phyloP scores from a whole-genome alignment of 92 coral and sea anemone genomes.

The Montipora capitata region DNA sequence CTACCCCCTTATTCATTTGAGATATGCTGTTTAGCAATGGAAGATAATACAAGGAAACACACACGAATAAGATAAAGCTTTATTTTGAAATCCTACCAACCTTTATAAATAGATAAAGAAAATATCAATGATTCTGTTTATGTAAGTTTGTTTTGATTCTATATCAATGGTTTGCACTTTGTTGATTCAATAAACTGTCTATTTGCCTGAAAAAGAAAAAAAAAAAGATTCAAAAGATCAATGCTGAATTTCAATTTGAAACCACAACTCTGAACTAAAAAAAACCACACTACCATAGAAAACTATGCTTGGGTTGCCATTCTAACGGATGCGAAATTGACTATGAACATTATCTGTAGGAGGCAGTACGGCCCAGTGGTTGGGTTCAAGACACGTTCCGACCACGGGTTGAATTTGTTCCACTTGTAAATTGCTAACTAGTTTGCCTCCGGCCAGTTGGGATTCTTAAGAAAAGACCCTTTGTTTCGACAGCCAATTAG shows the following conservation, averaged over 20 bases:
- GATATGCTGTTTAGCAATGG: background rate
- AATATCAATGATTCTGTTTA: background rate
- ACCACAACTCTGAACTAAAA: no score
- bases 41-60: background rate
- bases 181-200: slow-evolving; percentile 37
- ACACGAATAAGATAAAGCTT: background rate
- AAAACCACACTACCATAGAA: no score
- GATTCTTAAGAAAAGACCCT: no score
- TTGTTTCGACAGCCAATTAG: no score
- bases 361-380: no score
- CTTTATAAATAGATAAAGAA: slow-evolving; percentile 1
- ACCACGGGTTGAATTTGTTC: no score
- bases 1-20: background rate
- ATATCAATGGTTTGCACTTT: background rate
- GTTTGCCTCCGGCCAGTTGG: no score
- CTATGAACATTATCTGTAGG: no score
- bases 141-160: background rate
- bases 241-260: background rate
- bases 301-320: no score
- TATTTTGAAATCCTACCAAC: background rate
- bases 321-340: no score
- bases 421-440: no score
- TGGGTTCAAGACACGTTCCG: no score
- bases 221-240: background rate
- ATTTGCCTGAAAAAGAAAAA: slow-evolving; percentile 26